Base-by-base conservation (phyloP, 2,797 vertebrate genomes). In the Macropus fuliginosus region DNA sequence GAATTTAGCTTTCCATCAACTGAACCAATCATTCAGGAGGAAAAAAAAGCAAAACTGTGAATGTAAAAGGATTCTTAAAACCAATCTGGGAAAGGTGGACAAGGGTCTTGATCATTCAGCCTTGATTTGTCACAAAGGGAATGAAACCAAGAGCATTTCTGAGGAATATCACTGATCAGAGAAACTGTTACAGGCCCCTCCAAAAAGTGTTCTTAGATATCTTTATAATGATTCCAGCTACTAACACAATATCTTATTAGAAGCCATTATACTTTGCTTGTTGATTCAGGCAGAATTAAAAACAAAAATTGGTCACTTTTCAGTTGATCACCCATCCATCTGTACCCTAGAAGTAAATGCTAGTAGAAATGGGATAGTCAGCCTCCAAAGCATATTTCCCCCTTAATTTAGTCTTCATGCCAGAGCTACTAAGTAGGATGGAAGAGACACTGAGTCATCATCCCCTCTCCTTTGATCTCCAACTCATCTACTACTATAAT, bases 1-100 rank as follows among this genome's bases (percentile, higher is more conserved):
- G 94, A 96, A 96, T 90, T 95, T 96, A 91, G 34, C 55, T 93
- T 96, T 91, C 40, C 46, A 62, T 54, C 55, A 92, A 62, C 62
- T 91, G 31, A 94, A 91, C 52, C 56, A 93, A 55, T 55, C 52
- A 91, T 55, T 91, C 29, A 91, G 54, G 18, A 3, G 9, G 40
- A 1, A 6, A 6, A 9, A 18, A 21, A n/a, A 74, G 18, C n/a
- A 50, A 87, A 87, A 59, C 92, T 93, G 92, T 96, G 27, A 92
- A 91, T 90, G 24, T 93, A 91, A 56, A 91, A 92, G 89, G 90
- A 91, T 54, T 46, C n/a, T 34, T 91, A 94, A 92, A 92, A 91
- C 87, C 92, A 55, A n/a, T 62, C 90, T 95, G 56, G 81, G 94
- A 96, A 93, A 91, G 56, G 57, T 94, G 46, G 56, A 55, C 54